Percentiles rank a stretch among this genome's conserved stretches.
phyloP scores from a whole-genome alignment of 2,797 vertebrate species.

The Oophaga sylvatica region DNA sequence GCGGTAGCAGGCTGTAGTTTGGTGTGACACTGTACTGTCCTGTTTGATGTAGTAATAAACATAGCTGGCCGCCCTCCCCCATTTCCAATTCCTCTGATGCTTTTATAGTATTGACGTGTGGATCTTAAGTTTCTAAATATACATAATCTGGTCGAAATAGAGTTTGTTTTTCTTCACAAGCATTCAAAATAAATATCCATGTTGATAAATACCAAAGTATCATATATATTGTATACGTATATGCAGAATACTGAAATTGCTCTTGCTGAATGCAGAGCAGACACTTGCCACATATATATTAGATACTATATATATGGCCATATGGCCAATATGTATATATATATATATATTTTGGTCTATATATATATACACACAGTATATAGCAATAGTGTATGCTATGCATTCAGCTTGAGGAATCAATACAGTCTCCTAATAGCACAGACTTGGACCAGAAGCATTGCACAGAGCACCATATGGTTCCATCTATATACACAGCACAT shows the following conservation, averaged over 20 bases:
- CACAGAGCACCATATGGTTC: not conserved
- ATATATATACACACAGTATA: not conserved
- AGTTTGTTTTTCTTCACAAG: not conserved
- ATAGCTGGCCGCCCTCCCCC: not conserved
- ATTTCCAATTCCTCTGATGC: not conserved
- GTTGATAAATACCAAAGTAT: too few relatives aligned
- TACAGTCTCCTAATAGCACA: not conserved
- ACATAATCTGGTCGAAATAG: not conserved
- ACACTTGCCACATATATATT: not conserved
- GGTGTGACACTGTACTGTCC: not conserved
- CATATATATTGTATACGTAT: too few relatives aligned
- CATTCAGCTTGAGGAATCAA: not conserved
- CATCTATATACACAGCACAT: conserved; percentile 12
- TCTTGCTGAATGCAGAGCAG: too few relatives aligned
- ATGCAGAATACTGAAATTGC: too few relatives aligned
- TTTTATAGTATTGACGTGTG: not conserved
- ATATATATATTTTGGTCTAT: not conserved
- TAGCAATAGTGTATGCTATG: not conserved
- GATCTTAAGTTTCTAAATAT: not conserved
- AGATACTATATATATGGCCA: not conserved
- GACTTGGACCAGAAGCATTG: not conserved
- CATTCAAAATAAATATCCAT: too few relatives aligned
- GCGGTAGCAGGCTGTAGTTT: not conserved
- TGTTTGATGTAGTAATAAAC: not conserved
- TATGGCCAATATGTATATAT: not conserved